Percentiles rank a stretch among this genome's conserved stretches.
phyloP scores from a whole-genome alignment of 2,888 invertebrate genomes.

The Zhuqinia jingwanae region DNA sequence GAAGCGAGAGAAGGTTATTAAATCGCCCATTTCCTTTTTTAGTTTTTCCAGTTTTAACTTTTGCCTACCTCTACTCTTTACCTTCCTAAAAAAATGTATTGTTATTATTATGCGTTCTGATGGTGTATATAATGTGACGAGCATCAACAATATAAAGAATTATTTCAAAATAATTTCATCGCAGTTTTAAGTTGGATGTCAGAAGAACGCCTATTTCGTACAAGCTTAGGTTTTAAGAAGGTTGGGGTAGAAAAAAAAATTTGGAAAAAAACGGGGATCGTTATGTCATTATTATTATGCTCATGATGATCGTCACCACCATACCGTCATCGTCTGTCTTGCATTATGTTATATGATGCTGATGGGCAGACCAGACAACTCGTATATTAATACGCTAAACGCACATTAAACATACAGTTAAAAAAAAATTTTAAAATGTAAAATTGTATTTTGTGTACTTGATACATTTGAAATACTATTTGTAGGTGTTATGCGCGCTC shows the following conservation, averaged over 20 bases:
- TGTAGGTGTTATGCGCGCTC: conserved; percentile 39
- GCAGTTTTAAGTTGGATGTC: neutral
- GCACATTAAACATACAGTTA: conserved; percentile 41
- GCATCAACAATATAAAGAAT: conserved; percentile 26
- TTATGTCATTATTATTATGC: conserved; percentile 16
- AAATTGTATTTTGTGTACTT: conserved; percentile 15
- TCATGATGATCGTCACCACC: neutral
- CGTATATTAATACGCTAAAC: neutral
- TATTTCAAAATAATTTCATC: conserved; percentile 38
- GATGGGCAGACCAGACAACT: neutral
- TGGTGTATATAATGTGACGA: conserved; percentile 41
- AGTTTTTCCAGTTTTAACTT: conserved; percentile 58
- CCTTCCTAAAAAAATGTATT: conserved; percentile 30
- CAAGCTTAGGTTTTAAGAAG: neutral
- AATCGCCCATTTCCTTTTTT: conserved; percentile 74
- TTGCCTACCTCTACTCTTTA: neutral
- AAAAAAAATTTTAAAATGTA: neutral
- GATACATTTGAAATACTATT: conserved; percentile 41
- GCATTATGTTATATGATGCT: neutral
- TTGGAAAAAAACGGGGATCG: neutral
- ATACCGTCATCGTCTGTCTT: neutral
- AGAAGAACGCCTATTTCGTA: neutral
- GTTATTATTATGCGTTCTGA: too few species aligned
- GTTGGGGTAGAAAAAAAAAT: neutral
- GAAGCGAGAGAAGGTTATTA: conserved; percentile 62